Percentiles rank a stretch among this genome's conserved stretches.
Evolutionary conservation across 2,797 vertebrate genomes (phyloP).

Genomic region (Periophthalmus magnuspinnatus): DNA sequence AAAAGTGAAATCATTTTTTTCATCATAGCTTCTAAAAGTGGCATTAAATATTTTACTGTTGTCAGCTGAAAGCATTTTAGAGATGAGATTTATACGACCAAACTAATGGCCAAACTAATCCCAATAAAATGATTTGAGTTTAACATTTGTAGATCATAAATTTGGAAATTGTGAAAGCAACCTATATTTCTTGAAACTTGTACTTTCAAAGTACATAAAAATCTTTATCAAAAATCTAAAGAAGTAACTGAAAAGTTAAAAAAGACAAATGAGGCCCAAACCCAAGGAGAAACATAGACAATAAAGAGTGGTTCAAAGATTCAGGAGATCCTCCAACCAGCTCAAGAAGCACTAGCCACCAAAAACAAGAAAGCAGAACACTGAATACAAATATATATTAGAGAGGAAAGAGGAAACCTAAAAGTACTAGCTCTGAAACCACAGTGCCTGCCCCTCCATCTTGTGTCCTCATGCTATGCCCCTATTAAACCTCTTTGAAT

Average conservation of each 20-base stretch:
- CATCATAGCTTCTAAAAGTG: no score
- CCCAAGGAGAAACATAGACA: conserved; percentile 8
- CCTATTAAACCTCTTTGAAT: background rate
- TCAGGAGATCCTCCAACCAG: background rate
- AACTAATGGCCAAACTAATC: no score
- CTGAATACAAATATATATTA: conserved; percentile 10
- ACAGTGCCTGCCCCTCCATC: background rate
- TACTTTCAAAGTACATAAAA: no score
- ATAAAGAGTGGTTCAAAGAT: background rate
- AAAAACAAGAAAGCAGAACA: conserved; percentile 8
- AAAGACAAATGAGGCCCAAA: background rate
- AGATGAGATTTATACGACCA: no score
- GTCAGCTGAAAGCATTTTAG: no score
- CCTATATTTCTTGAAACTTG: no score
- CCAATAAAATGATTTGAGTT: no score
- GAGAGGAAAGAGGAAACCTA: conserved; percentile 9
- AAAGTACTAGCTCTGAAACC: background rate
- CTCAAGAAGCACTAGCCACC: background rate
- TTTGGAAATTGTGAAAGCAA: no score
- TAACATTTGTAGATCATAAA: no score
- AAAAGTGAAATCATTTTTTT: no score
- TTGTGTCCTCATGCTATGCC: background rate
- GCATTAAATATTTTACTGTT: no score
- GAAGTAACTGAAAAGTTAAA: background rate
- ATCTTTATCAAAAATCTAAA: background rate